Base-by-base conservation (phyloP, 2,888 invertebrate species). In the Eupithecia subumbrata region DNA sequence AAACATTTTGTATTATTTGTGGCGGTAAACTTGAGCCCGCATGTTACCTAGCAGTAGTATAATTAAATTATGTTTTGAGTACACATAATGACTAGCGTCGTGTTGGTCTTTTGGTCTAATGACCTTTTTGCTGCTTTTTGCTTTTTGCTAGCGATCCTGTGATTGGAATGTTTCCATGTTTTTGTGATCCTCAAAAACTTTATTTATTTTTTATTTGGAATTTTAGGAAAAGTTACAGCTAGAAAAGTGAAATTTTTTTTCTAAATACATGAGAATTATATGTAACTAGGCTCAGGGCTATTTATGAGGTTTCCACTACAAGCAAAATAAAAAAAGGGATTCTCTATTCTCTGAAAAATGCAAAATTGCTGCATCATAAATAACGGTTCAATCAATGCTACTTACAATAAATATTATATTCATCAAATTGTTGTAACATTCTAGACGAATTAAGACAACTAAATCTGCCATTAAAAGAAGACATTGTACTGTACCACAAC, bases 1-100 rank as follows among this genome's bases (percentile, higher is more conserved):
- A 74, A 80, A 78, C 63, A 69, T 37, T 66, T 40, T 56, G 56
- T 56, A 22, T 56, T n/a, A 18, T 52, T n/a, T 56, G 52, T 56
- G n/a, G n/a, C n/a, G 9, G n/a, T n/a, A 9, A 52, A 52, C n/a
- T 52, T 52, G 52, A 52, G 52, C 11, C 9, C n/a, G 8, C n/a
- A 48, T 7, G 48, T 8, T n/a, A 48, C 18, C 18, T 48, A 48
- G 1, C n/a, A n/a, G n/a, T n/a, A n/a, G n/a, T n/a, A n/a, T n/a
- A n/a, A n/a, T n/a, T n/a, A n/a, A n/a, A n/a, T n/a, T n/a, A n/a
- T n/a, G n/a, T n/a, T n/a, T n/a, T n/a, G 5, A 16, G 16, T 16
- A 2, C 16, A 8, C 1, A 1, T 16, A 5, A 45, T 45, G 45
- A 18, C 18, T 7, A 5, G n/a, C 14, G 45, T 48, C 48, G 18